Evolutionary conservation across 2,113 vertebrate species (phyloP).

Genomic region (Solea senegalensis): DNA sequence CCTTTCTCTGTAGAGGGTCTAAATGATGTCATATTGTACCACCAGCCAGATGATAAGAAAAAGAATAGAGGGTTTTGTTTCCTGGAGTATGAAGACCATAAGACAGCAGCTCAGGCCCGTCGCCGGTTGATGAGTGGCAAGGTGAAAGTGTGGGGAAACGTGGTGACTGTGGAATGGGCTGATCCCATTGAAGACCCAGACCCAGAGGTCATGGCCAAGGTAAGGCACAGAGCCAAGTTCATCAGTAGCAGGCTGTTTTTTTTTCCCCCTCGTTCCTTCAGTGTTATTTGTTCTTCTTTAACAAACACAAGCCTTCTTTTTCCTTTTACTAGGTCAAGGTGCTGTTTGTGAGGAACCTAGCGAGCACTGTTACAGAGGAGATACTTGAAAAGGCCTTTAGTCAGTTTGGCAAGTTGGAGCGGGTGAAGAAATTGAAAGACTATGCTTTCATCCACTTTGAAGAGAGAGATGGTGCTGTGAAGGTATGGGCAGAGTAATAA

Average conservation of each 20-base stretch:
- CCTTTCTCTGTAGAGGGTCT: conserved; percentile 88
- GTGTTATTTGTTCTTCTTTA: neutral
- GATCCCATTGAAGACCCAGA: conserved; percentile 99
- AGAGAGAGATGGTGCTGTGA: conserved; percentile 96
- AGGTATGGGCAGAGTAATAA: conserved; percentile 79
- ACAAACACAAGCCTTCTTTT: neutral
- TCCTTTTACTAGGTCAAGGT: conserved; percentile 90
- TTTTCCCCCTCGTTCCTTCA: neutral
- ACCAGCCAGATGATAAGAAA: conserved; percentile 98
- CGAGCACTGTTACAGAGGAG: conserved; percentile 97
- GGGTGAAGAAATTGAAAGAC: conserved; percentile 99
- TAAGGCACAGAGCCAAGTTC: conserved; percentile 62
- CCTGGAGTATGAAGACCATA: conserved; percentile 99
- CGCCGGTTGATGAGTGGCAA: conserved; percentile 99
- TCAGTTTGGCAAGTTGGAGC: conserved; percentile 97
- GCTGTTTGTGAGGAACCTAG: conserved; percentile 97
- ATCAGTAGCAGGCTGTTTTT: neutral
- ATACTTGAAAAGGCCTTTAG: conserved; percentile 98
- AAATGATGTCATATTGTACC: conserved; percentile 99
- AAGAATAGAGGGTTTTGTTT: conserved; percentile 99
- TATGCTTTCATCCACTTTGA: conserved; percentile 99
- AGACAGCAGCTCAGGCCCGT: conserved; percentile 97
- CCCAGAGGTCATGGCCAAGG: conserved; percentile 99
- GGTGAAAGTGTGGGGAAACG: conserved; percentile 99
- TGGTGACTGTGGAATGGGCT: conserved; percentile 99